phyloP scores from a whole-genome alignment of 1,140 invertebrate genomes.

The Bilobella aurantiaca region DNA sequence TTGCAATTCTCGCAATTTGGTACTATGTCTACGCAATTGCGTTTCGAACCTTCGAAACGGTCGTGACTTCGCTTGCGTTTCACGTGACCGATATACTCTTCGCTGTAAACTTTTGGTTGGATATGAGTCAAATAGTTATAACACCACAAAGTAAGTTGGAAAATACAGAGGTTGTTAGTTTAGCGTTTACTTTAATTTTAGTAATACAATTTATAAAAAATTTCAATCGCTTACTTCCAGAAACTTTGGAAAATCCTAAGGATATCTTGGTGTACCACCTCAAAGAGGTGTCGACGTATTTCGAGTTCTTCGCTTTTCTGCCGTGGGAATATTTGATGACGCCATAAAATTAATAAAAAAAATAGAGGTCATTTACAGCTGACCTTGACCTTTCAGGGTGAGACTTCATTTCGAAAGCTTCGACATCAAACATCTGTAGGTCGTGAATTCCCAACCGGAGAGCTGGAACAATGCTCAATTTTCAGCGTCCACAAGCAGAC shows the following conservation, averaged over 20 bases:
- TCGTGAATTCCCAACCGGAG: constrained; percentile 3
- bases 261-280: constrained; percentile 22
- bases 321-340: constrained; percentile 26
- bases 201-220: background rate
- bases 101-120: constrained; percentile 14
- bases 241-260: constrained; percentile 22
- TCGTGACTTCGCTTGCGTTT: constrained; percentile 8
- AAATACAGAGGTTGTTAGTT: too few relatives aligned
- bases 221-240: constrained; percentile 13
- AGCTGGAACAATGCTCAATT: background rate
- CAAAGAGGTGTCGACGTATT: constrained; percentile 6
- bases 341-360: too few relatives aligned
- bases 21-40: constrained; percentile 25
- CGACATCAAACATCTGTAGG: too few relatives aligned
- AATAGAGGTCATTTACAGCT: too few relatives aligned
- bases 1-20: constrained; percentile 6
- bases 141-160: constrained; percentile 22
- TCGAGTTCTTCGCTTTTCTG: constrained; percentile 24
- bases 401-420: too few relatives aligned
- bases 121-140: constrained; percentile 23
- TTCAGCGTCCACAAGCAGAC: background rate
- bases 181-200: too few relatives aligned
- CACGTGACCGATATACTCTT: constrained; percentile 25
- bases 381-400: too few relatives aligned
- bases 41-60: constrained; percentile 3